Percentiles rank a stretch among this genome's conserved stretches.
These are phyloP conservation scores for Petaurus breviceps DNA, from an alignment of 2,113 vertebrate genomes.

Conservation along the genomic window DNA sequence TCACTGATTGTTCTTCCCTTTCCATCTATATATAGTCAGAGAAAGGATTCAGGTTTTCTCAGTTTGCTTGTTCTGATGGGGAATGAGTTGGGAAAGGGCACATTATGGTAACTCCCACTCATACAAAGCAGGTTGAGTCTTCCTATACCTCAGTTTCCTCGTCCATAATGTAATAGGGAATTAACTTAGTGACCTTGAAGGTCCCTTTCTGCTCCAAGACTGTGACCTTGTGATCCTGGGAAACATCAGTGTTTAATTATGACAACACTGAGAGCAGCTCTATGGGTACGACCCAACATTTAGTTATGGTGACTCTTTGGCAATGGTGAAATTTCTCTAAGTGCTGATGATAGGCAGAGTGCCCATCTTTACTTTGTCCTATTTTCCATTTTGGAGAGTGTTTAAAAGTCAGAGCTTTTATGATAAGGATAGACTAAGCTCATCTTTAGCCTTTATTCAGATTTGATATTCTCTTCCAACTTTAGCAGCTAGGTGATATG, in stretches of 20 bases:
- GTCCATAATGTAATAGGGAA: neutral
- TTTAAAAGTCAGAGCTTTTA: neutral
- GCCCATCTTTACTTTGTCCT: neutral
- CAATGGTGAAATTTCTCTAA: neutral
- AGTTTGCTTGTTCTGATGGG: neutral
- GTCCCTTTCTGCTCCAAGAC: no score
- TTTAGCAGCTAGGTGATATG: neutral
- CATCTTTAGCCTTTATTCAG: neutral
- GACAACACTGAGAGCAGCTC: neutral
- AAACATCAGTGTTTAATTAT: neutral
- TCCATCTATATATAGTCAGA: neutral
- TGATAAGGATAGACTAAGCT: neutral
- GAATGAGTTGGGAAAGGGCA: neutral
- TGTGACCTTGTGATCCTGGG: neutral
- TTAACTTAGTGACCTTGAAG: neutral
- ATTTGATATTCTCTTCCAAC: neutral
- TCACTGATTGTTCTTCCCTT: neutral
- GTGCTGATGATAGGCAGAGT: neutral
- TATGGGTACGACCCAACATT: neutral
- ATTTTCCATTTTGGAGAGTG: neutral
- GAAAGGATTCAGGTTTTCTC: neutral
- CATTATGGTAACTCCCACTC: neutral
- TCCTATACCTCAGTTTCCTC: neutral
- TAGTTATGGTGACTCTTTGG: neutral
- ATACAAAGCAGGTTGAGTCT: no score